Base-by-base conservation (phyloP, 2,113 vertebrate genomes). In the Aegithalos caudatus region DNA sequence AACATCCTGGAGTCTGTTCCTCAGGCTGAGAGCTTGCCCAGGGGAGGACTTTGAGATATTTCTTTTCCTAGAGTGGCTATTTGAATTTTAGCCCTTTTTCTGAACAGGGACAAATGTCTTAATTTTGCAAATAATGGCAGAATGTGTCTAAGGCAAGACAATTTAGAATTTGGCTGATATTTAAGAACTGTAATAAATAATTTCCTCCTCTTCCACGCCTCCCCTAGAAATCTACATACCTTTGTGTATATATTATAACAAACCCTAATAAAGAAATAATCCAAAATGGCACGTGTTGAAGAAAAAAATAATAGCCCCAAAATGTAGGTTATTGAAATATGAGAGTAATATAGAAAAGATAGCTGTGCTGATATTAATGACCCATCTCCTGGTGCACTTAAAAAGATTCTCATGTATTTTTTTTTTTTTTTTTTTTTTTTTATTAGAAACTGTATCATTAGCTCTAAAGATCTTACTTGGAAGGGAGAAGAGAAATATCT, bases 261-360 rank as follows among this genome's bases (percentile, higher is more conserved):
- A 93, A 88, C 71, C 71, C 72, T 97, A 98, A 98, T 98, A 98
- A 98, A 98, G 94, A 98, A 97, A 95, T 97, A 98, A 98, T 98
- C 92, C 91, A 97, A 98, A 97, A 96, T 94, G 97, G 81, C 96
- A 98, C 96, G 89, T 97, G 96, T 95, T 98, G 28, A 66, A 82
- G 38, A 42, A 48, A 56, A 60, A 94, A 97, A 96, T 78, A 69
- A 87, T 56, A 95, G 80, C 31, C 31, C 27, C 38, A 93, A 96
- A 98, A 98, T 94, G 86, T 97, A 95, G 83, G 93, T 98, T 98
- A 98, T 98, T 98, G 98, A 98, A 98, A 98, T 98, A 98, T 97
- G 97, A 98, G 89, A 97, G 96, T 94, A 98, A 98, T 98, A 98
- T 98, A 97, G 97, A 96, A 98, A 97, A 97, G 96, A 98, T 97